Conservation (phyloP, 2,113 vertebrate species). For the Hypocryptadius cinnamomeus region DNA sequence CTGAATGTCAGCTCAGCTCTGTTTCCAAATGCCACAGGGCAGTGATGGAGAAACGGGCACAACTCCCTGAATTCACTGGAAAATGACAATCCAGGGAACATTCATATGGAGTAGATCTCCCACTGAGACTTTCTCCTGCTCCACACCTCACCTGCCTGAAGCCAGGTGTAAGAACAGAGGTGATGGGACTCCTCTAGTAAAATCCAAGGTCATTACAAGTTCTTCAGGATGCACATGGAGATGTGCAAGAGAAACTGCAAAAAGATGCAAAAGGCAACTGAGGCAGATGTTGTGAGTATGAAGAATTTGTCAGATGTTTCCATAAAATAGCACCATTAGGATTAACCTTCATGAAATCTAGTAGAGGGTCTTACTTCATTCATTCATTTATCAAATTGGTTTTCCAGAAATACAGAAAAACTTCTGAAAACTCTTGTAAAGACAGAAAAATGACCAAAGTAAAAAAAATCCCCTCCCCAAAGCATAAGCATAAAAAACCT, state of each 20-base stretch:
- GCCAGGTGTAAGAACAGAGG: not conserved
- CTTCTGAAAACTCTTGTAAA: not conserved
- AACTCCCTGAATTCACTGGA: not conserved
- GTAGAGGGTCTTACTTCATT: not conserved
- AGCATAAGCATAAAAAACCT: not conserved
- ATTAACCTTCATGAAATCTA: not conserved
- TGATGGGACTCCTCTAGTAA: not conserved
- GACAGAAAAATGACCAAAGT: not conserved
- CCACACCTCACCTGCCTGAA: not conserved
- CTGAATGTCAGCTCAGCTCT: not conserved
- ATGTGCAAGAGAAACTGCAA: not conserved
- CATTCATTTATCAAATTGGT: not conserved
- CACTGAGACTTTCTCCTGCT: not conserved
- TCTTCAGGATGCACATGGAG: not conserved
- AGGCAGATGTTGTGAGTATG: not conserved
- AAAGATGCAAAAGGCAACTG: not conserved
- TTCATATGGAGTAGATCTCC: not conserved
- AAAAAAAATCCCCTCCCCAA: not conserved
- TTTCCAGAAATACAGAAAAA: not conserved
- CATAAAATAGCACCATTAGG: not conserved
- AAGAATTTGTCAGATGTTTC: not conserved
- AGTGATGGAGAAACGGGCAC: fast-evolving
- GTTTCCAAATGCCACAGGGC: not conserved
- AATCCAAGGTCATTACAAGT: not conserved
- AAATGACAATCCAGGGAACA: not conserved